Conservation (phyloP, 1,140 invertebrate genomes). For the Macrotrachela quadricornifera region DNA sequence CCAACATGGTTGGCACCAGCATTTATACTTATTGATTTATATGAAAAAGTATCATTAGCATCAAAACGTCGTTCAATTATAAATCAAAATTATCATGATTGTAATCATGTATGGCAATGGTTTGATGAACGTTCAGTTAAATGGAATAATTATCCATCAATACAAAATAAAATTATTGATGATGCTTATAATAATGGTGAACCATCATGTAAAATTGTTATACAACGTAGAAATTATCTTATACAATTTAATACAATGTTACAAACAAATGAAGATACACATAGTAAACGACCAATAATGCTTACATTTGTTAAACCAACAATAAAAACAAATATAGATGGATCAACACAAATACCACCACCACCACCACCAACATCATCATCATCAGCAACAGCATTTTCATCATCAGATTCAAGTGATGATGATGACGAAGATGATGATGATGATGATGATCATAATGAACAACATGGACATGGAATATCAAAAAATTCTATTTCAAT, state of each 20-base stretch:
- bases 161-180: slow-evolving; percentile 58
- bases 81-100: slow-evolving; percentile 30
- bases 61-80: slow-evolving; percentile 47
- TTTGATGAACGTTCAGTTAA: slow-evolving; percentile 56
- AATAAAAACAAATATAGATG: neutral
- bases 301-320: slow-evolving; percentile 35
- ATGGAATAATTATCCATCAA: slow-evolving; percentile 51
- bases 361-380: neutral
- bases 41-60: slow-evolving; percentile 52
- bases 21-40: slow-evolving; percentile 52
- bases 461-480: neutral
- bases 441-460: slow-evolving; percentile 1
- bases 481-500: neutral
- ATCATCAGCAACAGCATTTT: neutral
- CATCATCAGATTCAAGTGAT: slow-evolving; percentile 8
- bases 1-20: slow-evolving; percentile 59
- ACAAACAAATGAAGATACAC: slow-evolving; percentile 49
- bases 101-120: slow-evolving; percentile 54
- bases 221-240: slow-evolving; percentile 43
- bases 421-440: slow-evolving; percentile 6
- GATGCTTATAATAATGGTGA: slow-evolving; percentile 43
- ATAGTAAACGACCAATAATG: slow-evolving; percentile 57
- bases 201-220: slow-evolving; percentile 2
- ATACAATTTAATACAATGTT: slow-evolving; percentile 59
- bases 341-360: neutral